Conservation (phyloP, 2,113 vertebrate species). For the western clawed frog (Xenopus tropicalis) region UCB_Xtro_10.0 CM004449.2:121982001-121982500, state of each 20-base stretch:
- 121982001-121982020: no score
- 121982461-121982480: conserved; percentile 2
- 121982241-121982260: not conserved
- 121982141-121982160: no score
- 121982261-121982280: conserved; percentile 14
- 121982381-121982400: conserved; percentile 32
- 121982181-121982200: not conserved
- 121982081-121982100: no score
- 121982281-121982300: conserved; percentile 7
- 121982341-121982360: conserved; percentile 13
- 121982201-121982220: not conserved
- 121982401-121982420: conserved; percentile 31
- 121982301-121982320: conserved; percentile 15
- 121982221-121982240: not conserved
- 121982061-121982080: no score
- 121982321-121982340: conserved; percentile 10
- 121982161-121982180: not conserved
- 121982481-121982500: conserved; percentile 12
- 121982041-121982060: no score
- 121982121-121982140: no score
- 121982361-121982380: conserved; percentile 30
- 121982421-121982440: conserved; percentile 15
- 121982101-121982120: no score
- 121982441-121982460: not conserved
- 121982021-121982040: no score